Base-by-base conservation (phyloP, 2,888 invertebrate genomes). In the Tipula confusa region DNA sequence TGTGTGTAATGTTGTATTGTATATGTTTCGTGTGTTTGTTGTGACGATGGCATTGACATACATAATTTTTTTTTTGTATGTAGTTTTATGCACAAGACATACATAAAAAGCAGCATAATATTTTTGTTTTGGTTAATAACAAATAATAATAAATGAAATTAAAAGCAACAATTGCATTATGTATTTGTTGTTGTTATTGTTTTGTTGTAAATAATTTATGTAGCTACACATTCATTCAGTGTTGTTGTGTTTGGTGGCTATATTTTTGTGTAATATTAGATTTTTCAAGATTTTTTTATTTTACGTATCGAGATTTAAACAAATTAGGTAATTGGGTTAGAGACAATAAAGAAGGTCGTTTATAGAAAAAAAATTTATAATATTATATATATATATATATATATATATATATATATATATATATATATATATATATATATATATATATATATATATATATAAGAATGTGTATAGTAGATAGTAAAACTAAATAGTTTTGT, bases 31-130 rank as follows among this genome's bases (percentile, higher is more conserved):
- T 80, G 29, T 43, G 24, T 64, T 64, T 64, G 64, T 80, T 80
- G 80, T 80, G 31, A 80, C 80, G 29, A 29, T 80, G 80, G 80
- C 80, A 80, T 80, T 80, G 80, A 80, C 80, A 80, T 4, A 80
- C 80, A 80, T 80, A 64, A 9, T 64, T 64, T 64, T 48, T 64
- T 24, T 64, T 64, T 80, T 80, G n/a, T 80, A 80, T 80, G 80
- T 80, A 29, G 80, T 80, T 80, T 64, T 80, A 80, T 80, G 80
- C 80, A 80, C 29, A 80, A 80, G 80, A 80, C 29, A 64, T 1
- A 64, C n/a, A n/a, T n/a, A 64, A 64, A 24, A 43, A 24, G 64
- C 64, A 64, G 24, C 64, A 64, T 64, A 64, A 64, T 64, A 64
- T 64, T 64, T 64, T 64, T 64, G 64, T 64, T 64, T 64, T 64